Evolutionary conservation across 2,888 invertebrate species (phyloP).

Genomic region (Agriopis leucophaearia): DNA sequence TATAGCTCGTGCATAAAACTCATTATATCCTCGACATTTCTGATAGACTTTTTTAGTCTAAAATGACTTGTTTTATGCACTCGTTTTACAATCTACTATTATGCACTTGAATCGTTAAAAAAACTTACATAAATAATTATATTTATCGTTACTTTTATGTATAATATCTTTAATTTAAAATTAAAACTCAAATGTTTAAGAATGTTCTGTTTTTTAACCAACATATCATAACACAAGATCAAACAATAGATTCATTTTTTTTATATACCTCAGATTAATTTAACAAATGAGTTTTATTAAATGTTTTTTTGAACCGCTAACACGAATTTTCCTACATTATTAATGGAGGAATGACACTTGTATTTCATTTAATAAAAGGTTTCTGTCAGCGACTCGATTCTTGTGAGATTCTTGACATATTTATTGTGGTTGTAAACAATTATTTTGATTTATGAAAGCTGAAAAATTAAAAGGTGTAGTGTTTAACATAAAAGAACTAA

Average conservation of each 20-base stretch:
- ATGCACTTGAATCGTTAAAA: too few species aligned
- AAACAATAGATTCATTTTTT: slow-evolving; percentile 9
- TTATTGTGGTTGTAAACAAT: slow-evolving; percentile 32
- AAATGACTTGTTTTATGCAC: too few species aligned
- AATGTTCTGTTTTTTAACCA: too few species aligned
- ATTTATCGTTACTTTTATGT: too few species aligned
- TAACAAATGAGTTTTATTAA: slow-evolving; percentile 15
- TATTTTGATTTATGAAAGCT: slow-evolving; percentile 22
- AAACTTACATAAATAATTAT: too few species aligned
- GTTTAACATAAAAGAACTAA: slow-evolving; percentile 15
- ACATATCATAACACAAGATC: background rate
- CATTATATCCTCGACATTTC: too few species aligned
- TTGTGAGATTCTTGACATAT: slow-evolving; percentile 13
- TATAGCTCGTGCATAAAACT: too few species aligned
- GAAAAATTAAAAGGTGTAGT: slow-evolving; percentile 24
- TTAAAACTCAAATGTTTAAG: too few species aligned
- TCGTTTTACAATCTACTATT: too few species aligned
- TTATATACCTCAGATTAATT: slow-evolving; percentile 2
- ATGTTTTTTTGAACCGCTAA: slow-evolving; percentile 21
- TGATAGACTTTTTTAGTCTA: too few species aligned
- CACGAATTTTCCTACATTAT: slow-evolving; percentile 29
- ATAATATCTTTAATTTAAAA: too few species aligned
- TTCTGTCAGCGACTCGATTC: slow-evolving; percentile 21
- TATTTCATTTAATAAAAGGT: slow-evolving; percentile 28
- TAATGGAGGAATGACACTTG: slow-evolving; percentile 15